Evolutionary conservation across 1,140 invertebrate species (phyloP).

Genomic region (Ericerus pela): DNA sequence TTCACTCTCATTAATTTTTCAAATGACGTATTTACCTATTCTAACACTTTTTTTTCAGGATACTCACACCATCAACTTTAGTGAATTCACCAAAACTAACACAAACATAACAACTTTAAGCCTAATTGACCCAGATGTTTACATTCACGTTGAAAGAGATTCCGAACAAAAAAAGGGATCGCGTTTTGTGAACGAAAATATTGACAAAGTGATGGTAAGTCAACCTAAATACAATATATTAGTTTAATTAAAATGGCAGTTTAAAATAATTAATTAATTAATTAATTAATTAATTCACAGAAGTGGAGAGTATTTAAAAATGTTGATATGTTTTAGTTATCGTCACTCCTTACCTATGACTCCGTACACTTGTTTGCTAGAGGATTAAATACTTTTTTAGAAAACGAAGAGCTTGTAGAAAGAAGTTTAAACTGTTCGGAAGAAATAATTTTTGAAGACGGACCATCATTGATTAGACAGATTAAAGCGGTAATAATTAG

Average conservation of each 20-base stretch:
- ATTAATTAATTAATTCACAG: conserved; percentile 1
- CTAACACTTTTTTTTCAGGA: conserved; percentile 33
- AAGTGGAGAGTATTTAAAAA: too few relatives aligned
- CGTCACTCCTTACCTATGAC: conserved; percentile 89
- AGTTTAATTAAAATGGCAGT: too few relatives aligned
- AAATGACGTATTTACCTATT: not conserved
- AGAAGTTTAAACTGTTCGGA: not conserved
- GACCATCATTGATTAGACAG: conserved; percentile 87
- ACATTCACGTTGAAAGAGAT: not conserved
- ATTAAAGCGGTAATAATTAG: conserved; percentile 78
- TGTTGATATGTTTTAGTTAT: conserved; percentile 48
- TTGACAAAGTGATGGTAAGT: conserved; percentile 10
- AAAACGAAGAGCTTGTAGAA: not conserved
- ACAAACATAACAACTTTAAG: conserved; percentile 60
- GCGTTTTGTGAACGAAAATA: not conserved
- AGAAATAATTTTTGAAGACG: conserved; percentile 28
- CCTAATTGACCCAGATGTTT: conserved; percentile 43
- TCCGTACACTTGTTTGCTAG: conserved; percentile 86
- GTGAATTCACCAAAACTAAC: conserved; percentile 42
- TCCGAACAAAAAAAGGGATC: not conserved
- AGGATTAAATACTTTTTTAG: conserved; percentile 47
- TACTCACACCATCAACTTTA: conserved; percentile 52
- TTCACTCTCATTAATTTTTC: not conserved
- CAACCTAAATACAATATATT: too few relatives aligned
- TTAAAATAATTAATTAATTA: too few relatives aligned